Evolutionary conservation across 2,797 vertebrate species (phyloP), one percentile per base, ranked within the genome.

Genomic region (Xenopus petersii): DNA sequence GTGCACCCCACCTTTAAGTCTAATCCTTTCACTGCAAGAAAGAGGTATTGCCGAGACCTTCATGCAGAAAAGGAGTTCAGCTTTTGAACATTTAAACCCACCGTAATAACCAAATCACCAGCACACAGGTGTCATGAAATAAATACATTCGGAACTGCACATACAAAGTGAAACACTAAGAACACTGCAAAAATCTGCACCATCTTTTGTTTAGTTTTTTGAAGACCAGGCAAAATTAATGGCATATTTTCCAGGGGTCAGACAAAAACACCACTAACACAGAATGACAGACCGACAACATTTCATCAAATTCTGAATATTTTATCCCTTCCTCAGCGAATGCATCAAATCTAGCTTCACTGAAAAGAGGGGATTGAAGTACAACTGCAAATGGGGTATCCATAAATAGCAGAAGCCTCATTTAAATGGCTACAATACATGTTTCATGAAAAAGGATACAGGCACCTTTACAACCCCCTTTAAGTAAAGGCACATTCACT

Each of bases 121-220:
- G 90, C 90, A 86, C 90, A 87, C 92, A 92, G 90, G 91, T 92
- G 93, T 91, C 85, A 92, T 94, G 90, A 92, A 96, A 96, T 96
- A 97, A 97, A 98, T 98, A 98, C 96, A 98, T 97, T 97, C 96
- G 96, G 96, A 92, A 96, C 93, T 93, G 93, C 90, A 94, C 91
- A 94, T 93, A 97, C 92, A 95, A 95, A 91, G 93, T 94, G 93
- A 95, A 95, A 92, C 88, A 92, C 93, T 87, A 92, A 91, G 87
- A 98, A 97, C 95, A 96, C 95, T 95, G 94, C 92, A 94, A 96
- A 95, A 95, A 94, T 96, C 92, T 93, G 94, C 96, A 96, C 94
- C 96, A 91, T 94, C 90, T 93, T 30, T 93, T 93, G 92, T 93
- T 79, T 88, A 88, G 90, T 30, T 94, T 93, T 60, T 86, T 87